phyloP scores from a whole-genome alignment of 2,888 invertebrate species.

The Dynastes tityus region DNA sequence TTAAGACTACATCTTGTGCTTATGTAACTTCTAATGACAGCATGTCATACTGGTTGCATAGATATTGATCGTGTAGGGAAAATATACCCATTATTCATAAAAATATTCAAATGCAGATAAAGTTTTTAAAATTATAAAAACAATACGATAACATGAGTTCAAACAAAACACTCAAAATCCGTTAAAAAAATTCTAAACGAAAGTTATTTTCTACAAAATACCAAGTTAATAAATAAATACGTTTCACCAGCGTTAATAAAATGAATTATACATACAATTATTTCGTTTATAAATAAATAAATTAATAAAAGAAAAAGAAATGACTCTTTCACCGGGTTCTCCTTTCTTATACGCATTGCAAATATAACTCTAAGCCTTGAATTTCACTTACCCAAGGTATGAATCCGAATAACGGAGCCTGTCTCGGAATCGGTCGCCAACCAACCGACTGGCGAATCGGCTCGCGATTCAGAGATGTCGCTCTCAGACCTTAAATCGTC shows the following conservation, averaged over 20 bases:
- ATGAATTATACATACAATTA: not conserved
- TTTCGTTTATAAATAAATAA: not conserved
- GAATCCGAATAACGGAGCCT: slow-evolving; percentile 85
- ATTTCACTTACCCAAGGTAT: slow-evolving; percentile 66
- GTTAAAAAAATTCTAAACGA: too few species aligned
- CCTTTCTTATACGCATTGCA: too few species aligned
- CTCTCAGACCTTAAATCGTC: slow-evolving; percentile 87
- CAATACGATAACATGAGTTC: too few species aligned
- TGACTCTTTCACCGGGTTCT: not conserved
- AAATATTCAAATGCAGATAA: too few species aligned
- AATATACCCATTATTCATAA: too few species aligned
- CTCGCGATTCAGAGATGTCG: slow-evolving; percentile 71
- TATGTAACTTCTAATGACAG: too few species aligned
- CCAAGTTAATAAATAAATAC: not conserved
- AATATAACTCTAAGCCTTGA: too few species aligned
- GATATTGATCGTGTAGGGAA: too few species aligned
- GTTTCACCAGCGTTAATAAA: not conserved
- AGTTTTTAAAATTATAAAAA: too few species aligned
- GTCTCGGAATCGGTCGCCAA: slow-evolving; percentile 82
- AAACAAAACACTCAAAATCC: too few species aligned
- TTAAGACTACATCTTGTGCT: too few species aligned
- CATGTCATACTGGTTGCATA: too few species aligned
- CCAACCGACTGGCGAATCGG: slow-evolving; percentile 69
- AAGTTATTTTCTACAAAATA: not conserved
- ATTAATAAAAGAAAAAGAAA: not conserved